phyloP scores from a whole-genome alignment of 1,140 invertebrate species.

The Drosophila ogumai region DNA sequence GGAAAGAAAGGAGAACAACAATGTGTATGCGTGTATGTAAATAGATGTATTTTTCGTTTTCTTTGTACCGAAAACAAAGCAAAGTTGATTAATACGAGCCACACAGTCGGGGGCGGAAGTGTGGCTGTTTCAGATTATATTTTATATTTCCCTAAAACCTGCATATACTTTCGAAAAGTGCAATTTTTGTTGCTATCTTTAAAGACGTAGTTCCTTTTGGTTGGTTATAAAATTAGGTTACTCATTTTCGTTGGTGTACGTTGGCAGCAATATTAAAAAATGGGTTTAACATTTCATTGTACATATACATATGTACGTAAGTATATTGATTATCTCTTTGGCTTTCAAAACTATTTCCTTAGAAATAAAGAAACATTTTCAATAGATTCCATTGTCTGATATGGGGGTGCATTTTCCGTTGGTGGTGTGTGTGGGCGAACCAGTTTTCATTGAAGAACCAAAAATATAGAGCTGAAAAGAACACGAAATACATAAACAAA shows the following conservation, averaged over 20 bases:
- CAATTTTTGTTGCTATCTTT: not conserved
- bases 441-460: conserved; percentile 13
- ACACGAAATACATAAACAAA: not conserved
- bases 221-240: conserved; percentile 4
- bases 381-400: conserved; percentile 24
- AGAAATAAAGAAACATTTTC: not conserved
- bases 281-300: not conserved
- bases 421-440: conserved; percentile 32
- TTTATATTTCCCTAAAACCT: not conserved
- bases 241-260: conserved; percentile 4
- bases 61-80: conserved; percentile 53
- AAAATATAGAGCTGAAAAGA: not conserved
- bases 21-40: conserved; percentile 42
- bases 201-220: conserved; percentile 21
- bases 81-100: conserved; percentile 44
- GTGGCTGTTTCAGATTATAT: conserved; percentile 13
- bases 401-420: conserved; percentile 28
- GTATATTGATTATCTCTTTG: not conserved
- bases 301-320: not conserved
- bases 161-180: not conserved
- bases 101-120: conserved; percentile 36
- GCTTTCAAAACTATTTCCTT: not conserved
- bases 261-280: not conserved
- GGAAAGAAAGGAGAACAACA: conserved; percentile 29
- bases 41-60: conserved; percentile 33